Evolutionary conservation across 2,888 invertebrate species (phyloP).

Genomic region (Phlogophora meticulosa): DNA sequence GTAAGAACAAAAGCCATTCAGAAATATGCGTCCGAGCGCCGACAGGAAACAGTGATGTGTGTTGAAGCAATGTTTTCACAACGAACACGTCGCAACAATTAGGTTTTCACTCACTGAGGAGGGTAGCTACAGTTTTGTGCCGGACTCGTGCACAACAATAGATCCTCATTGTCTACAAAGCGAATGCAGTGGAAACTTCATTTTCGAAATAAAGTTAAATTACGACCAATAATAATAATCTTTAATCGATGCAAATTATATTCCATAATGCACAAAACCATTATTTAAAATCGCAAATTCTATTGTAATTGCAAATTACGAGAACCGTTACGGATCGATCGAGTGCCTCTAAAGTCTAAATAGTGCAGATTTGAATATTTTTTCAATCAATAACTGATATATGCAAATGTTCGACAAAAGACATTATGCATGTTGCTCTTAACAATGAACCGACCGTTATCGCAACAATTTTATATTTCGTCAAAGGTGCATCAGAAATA

Average conservation of each 20-base stretch:
- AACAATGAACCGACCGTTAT: conserved; percentile 89
- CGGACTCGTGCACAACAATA: conserved; percentile 74
- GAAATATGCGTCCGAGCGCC: conserved; percentile 82
- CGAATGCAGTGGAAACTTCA: conserved; percentile 75
- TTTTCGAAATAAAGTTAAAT: conserved; percentile 66
- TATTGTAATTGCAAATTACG: conserved; percentile 78
- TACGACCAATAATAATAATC: conserved; percentile 65
- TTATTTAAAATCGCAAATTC: conserved; percentile 81
- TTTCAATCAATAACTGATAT: conserved; percentile 91
- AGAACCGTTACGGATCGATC: conserved; percentile 88
- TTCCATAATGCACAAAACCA: conserved; percentile 72
- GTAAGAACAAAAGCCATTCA: conserved; percentile 90
- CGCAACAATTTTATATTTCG: conserved; percentile 88
- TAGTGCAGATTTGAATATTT: conserved; percentile 88
- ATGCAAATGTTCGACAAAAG: conserved; percentile 86
- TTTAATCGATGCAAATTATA: conserved; percentile 72
- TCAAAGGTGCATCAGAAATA: conserved; percentile 89
- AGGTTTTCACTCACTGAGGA: conserved; percentile 84
- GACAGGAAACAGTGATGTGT: conserved; percentile 85
- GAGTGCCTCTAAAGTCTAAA: conserved; percentile 85
- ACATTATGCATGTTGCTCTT: conserved; percentile 79
- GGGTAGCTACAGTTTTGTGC: conserved; percentile 84
- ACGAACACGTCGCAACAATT: conserved; percentile 83
- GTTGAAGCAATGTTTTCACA: conserved; percentile 85
- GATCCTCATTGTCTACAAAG: conserved; percentile 77